Percentiles rank a stretch among this genome's conserved stretches.
These are phyloP conservation scores for Malurus cyaneus DNA, from an alignment of 2,113 vertebrate species.

Conservation along the genomic window DNA sequence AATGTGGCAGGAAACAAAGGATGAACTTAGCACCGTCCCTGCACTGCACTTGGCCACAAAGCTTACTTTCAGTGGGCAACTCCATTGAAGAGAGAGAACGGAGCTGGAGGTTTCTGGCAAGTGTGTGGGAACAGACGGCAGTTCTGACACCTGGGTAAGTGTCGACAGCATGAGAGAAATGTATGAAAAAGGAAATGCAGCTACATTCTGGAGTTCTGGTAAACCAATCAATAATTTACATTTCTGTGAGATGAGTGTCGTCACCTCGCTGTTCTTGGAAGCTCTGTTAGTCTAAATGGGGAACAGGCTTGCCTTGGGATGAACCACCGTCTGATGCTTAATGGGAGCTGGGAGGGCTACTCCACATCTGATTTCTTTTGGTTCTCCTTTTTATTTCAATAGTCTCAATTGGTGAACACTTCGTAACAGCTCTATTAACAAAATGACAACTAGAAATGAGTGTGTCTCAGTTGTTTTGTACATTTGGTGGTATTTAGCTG, in stretches of 20 bases:
- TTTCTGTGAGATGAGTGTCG: neutral
- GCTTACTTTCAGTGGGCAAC: neutral
- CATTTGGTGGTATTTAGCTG: neutral
- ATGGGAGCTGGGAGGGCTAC: neutral
- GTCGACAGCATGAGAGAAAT: slow-evolving; percentile 23
- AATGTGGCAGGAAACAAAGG: neutral
- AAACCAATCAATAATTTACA: slow-evolving; percentile 62
- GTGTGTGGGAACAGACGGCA: neutral
- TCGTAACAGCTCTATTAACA: neutral
- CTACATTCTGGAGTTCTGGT: slow-evolving; percentile 40
- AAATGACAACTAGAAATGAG: neutral
- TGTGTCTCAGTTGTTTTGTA: neutral
- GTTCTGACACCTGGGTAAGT: slow-evolving; percentile 47
- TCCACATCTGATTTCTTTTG: neutral
- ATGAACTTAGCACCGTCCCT: neutral
- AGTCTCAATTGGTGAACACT: neutral
- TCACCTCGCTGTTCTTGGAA: slow-evolving; percentile 8
- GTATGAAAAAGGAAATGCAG: slow-evolving; percentile 34
- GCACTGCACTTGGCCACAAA: neutral
- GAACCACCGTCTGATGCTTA: neutral
- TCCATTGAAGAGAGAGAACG: neutral
- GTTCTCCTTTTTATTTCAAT: neutral
- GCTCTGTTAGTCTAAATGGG: neutral
- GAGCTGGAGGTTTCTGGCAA: slow-evolving; percentile 30
- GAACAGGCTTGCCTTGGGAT: neutral